phyloP scores from a whole-genome alignment of 2,797 vertebrate genomes.

The Gephyroberyx darwinii region DNA sequence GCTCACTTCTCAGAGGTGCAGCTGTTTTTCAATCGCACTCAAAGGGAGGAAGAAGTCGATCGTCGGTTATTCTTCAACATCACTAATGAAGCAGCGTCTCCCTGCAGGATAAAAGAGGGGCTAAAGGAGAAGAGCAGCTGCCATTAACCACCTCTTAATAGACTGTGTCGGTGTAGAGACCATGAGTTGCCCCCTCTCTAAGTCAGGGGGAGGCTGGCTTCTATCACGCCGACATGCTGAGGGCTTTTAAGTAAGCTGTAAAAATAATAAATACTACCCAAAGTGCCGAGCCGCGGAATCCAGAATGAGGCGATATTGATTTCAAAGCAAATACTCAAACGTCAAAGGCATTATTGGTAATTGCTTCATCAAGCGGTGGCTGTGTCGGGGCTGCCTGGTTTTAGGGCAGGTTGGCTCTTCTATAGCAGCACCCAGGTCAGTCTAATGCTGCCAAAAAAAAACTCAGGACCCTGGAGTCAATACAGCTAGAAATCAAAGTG shows the following conservation, averaged over 20 bases:
- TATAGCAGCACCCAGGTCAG: conserved; percentile 18
- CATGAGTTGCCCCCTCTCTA: conserved; percentile 67
- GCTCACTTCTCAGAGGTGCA: conserved; percentile 2
- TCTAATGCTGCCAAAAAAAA: conserved; percentile 12
- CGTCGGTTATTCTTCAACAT: conserved; percentile 10
- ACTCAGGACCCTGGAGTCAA: conserved; percentile 30
- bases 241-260: conserved; percentile 89
- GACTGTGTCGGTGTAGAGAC: conserved; percentile 80
- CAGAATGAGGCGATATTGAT: conserved; percentile 82
- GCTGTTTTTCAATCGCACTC: conserved; percentile 6
- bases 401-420: conserved; percentile 1
- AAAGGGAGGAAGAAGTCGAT: background rate
- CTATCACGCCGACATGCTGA: conserved; percentile 86
- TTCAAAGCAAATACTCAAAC: conserved; percentile 86
- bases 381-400: background rate
- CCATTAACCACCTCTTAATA: conserved; percentile 83
- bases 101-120: conserved; percentile 12
- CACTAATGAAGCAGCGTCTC: conserved; percentile 15
- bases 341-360: conserved; percentile 87
- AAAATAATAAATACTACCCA: conserved; percentile 88
- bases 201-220: conserved; percentile 82
- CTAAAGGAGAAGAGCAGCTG: conserved; percentile 32
- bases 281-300: conserved; percentile 82
- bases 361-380: conserved; percentile 84
- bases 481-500: conserved; percentile 33